Evolutionary conservation across 2,888 invertebrate species (phyloP).

Genomic region (Lasioglossum calceatum): DNA sequence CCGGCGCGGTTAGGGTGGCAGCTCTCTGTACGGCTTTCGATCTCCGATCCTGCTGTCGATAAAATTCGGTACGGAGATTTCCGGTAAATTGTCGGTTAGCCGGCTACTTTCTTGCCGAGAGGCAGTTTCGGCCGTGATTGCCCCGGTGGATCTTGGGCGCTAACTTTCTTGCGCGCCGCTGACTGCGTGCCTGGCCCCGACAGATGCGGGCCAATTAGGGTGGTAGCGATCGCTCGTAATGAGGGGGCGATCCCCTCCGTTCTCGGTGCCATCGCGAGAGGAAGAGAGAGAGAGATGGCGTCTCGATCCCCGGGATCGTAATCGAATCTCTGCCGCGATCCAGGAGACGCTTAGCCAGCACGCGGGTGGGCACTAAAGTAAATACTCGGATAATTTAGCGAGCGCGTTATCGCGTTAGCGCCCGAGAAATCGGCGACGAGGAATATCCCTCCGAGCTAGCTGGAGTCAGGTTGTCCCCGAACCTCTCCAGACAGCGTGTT

Average conservation of each 20-base stretch:
- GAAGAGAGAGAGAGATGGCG: slow-evolving; percentile 6
- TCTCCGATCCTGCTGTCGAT: slow-evolving; percentile 47
- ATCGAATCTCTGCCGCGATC: slow-evolving; percentile 32
- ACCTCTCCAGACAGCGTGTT: neutral
- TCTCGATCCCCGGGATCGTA: slow-evolving; percentile 19
- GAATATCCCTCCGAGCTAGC: neutral
- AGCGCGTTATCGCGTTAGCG: slow-evolving; percentile 8
- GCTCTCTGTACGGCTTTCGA: slow-evolving; percentile 11
- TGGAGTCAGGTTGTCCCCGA: neutral
- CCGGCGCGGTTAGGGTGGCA: slow-evolving; percentile 11
- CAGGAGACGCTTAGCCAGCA: neutral
- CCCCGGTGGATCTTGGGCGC: slow-evolving; percentile 43
- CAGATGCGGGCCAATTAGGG: slow-evolving; percentile 60
- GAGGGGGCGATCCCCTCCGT: slow-evolving; percentile 21
- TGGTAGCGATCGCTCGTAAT: slow-evolving; percentile 50
- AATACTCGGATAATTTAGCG: slow-evolving; percentile 30
- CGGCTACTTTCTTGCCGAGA: slow-evolving; percentile 48
- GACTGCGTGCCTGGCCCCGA: slow-evolving; percentile 27
- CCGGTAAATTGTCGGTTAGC: slow-evolving; percentile 54
- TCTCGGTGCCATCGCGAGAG: neutral
- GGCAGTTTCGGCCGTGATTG: slow-evolving; percentile 39
- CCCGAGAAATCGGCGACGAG: neutral
- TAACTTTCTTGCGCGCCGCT: slow-evolving; percentile 42
- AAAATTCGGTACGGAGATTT: slow-evolving; percentile 48
- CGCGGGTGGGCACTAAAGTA: neutral